Evolutionary conservation across 2,888 invertebrate genomes (phyloP).

Genomic region (Luperina testacea): DNA sequence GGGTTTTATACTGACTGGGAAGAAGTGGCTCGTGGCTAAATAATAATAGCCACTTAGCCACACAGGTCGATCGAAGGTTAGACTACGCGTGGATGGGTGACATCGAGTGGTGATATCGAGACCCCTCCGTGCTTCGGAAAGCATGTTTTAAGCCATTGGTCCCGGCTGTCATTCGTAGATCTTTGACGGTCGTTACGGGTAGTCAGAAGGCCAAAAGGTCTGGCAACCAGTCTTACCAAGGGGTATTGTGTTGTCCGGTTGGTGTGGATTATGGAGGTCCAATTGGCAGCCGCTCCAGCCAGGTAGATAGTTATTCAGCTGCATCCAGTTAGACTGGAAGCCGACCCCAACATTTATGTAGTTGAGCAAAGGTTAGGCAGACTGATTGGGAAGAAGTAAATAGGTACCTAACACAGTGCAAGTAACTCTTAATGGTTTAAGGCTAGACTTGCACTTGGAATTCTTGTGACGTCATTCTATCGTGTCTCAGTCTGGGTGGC

Average conservation of each 20-base stretch:
- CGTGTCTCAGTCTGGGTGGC: conserved; percentile 44
- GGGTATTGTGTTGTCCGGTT: not conserved
- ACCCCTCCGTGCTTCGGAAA: not conserved
- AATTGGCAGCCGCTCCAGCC: no score
- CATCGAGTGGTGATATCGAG: not conserved
- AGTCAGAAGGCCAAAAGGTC: not conserved
- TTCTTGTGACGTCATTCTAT: conserved; percentile 53
- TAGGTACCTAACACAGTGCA: conserved; percentile 4
- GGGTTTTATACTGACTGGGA: conserved; percentile 12
- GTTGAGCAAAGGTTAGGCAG: not conserved
- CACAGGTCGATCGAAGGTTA: not conserved
- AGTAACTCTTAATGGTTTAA: conserved; percentile 36
- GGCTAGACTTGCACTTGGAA: conserved; percentile 44
- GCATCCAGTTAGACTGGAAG: not conserved
- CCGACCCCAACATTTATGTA: no score
- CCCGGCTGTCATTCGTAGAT: not conserved
- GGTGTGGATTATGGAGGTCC: no score
- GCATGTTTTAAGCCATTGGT: not conserved
- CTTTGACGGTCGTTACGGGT: not conserved
- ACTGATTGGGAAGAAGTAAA: conserved; percentile 8
- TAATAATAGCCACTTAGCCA: not conserved
- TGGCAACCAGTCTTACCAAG: not conserved
- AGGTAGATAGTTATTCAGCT: no score
- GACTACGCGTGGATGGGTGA: no score
- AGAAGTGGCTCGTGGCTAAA: not conserved